phyloP scores from a whole-genome alignment of 2,113 vertebrate genomes.

The Eptesicus fuscus region DNA sequence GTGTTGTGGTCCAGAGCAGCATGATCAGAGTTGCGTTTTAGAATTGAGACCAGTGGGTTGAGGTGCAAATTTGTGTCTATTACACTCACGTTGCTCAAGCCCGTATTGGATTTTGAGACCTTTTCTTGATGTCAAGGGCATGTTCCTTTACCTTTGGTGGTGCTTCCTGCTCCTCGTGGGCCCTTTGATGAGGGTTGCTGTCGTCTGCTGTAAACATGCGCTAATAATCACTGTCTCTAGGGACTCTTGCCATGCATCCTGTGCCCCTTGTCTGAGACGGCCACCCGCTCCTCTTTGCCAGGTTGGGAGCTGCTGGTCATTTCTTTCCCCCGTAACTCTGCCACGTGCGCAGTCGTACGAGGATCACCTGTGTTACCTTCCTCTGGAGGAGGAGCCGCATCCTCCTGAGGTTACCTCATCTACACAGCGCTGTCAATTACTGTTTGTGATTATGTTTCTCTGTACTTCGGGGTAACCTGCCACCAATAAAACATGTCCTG shows the following conservation, averaged over 20 bases:
- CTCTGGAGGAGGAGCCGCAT: not conserved
- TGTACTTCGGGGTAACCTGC: not conserved
- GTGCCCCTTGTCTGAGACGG: not conserved
- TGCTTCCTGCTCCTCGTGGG: not conserved
- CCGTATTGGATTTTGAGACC: not conserved
- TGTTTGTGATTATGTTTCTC: conserved; percentile 28
- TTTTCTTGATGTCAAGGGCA: not conserved
- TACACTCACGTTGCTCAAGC: not conserved
- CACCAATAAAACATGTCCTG: not conserved
- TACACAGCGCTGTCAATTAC: not conserved
- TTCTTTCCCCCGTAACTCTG: not conserved
- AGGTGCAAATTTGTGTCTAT: not conserved
- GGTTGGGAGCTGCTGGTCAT: not conserved
- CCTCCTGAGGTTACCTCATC: not conserved
- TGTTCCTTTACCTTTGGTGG: not conserved
- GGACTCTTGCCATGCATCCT: not conserved
- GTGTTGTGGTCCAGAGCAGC: not conserved
- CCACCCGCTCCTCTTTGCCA: not conserved
- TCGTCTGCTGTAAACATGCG: not conserved
- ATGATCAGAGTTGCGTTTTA: not conserved
- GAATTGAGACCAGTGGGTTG: not conserved
- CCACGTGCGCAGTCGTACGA: not conserved
- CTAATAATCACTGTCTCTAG: not conserved
- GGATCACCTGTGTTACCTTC: not conserved
- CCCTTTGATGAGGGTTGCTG: not conserved